A percentile compares a stretch with the other conserved stretches of the same genome.
phyloP scores from a whole-genome alignment of 2,888 invertebrate genomes.

The Oegoconia quadripuncta region DNA sequence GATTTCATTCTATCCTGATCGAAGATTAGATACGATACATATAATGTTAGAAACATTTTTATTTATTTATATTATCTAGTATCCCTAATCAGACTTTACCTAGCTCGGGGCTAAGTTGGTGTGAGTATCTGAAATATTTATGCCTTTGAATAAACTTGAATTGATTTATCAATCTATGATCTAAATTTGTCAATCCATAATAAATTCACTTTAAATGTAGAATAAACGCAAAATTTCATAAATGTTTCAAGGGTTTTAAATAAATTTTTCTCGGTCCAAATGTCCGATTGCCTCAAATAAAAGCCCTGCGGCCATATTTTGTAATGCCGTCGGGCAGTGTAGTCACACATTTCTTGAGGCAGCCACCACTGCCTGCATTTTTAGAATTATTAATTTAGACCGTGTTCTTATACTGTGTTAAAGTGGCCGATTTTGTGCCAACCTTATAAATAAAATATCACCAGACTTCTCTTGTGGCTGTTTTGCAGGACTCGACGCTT shows the following conservation, averaged over 20 bases:
- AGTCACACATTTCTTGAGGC: slow-evolving; percentile 52
- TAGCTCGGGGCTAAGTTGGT: too few species aligned
- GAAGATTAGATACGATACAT: too few species aligned
- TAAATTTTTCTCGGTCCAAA: slow-evolving; percentile 6
- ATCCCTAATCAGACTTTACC: too few species aligned
- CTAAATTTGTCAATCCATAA: too few species aligned
- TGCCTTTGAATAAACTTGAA: too few species aligned
- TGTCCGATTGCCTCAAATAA: slow-evolving; percentile 30
- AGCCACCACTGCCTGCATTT: slow-evolving; percentile 60
- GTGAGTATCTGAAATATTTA: too few species aligned
- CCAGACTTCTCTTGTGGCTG: slow-evolving; percentile 41
- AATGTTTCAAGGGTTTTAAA: slow-evolving; percentile 5
- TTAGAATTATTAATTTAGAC: slow-evolving; percentile 74
- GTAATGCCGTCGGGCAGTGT: slow-evolving; percentile 39
- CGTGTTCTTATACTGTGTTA: slow-evolving; percentile 68
- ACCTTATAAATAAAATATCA: slow-evolving; percentile 70
- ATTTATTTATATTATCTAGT: too few species aligned
- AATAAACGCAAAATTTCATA: too few species aligned
- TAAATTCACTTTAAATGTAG: too few species aligned
- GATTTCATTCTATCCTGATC: too few species aligned
- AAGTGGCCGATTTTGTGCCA: slow-evolving; percentile 65
- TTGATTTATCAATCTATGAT: too few species aligned
- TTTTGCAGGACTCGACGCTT: slow-evolving; percentile 48
- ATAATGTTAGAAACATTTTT: too few species aligned
- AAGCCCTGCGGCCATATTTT: slow-evolving; percentile 40